phyloP scores from a whole-genome alignment of 2,888 invertebrate genomes.

The Eurois occulta region DNA sequence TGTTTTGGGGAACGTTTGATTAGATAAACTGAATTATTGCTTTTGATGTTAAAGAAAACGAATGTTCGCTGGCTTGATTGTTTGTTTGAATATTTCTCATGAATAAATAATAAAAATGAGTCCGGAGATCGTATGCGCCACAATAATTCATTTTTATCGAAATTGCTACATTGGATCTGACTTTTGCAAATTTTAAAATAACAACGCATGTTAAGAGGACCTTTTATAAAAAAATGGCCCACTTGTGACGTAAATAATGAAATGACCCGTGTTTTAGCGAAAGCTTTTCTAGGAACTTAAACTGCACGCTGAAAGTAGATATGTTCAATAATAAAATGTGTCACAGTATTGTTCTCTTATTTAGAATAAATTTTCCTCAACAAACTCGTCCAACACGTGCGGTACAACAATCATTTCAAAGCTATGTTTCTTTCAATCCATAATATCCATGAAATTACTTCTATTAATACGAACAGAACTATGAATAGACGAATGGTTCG shows the following conservation, averaged over 20 bases:
- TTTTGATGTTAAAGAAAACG: slow-evolving; percentile 71
- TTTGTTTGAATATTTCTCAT: slow-evolving; percentile 51
- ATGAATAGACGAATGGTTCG: slow-evolving; percentile 34
- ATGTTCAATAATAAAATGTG: not conserved
- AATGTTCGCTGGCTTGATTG: slow-evolving; percentile 56
- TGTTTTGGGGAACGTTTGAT: slow-evolving; percentile 83
- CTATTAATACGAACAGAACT: slow-evolving; percentile 19
- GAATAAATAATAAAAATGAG: slow-evolving; percentile 49
- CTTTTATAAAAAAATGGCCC: not conserved
- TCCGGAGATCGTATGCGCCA: not conserved
- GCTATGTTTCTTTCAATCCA: slow-evolving; percentile 19
- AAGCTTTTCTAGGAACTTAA: not conserved
- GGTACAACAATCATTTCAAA: slow-evolving; percentile 14
- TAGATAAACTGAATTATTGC: slow-evolving; percentile 83
- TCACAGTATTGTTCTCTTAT: not conserved
- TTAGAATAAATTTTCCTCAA: slow-evolving; percentile 29
- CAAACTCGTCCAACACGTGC: slow-evolving; percentile 19
- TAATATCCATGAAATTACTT: slow-evolving; percentile 55
- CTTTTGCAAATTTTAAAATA: not conserved
- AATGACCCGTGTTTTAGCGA: not conserved
- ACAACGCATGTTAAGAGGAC: not conserved
- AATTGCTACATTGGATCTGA: slow-evolving; percentile 1
- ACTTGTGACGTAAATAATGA: not conserved
- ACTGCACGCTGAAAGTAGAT: not conserved
- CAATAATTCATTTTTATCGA: not conserved